Percentiles rank a stretch among this genome's conserved stretches.
phyloP scores from a whole-genome alignment of 2,797 vertebrate species.

The Thaleichthys pacificus region DNA sequence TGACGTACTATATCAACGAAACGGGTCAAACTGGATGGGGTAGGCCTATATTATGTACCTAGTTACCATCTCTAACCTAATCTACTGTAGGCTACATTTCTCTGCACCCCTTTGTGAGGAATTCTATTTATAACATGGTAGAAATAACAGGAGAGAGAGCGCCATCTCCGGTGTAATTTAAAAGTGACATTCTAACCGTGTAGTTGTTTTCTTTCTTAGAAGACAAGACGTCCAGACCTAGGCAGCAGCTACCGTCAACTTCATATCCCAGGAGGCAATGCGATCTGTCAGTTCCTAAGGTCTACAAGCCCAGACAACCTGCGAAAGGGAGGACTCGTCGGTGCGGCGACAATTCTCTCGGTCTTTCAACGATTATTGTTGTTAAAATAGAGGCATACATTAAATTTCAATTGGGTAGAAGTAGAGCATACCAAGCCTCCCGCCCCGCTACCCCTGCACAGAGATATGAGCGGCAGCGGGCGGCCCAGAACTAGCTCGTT shows the following conservation, averaged over 20 bases:
- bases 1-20: neutral
- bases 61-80: neutral
- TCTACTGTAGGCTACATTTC: neutral
- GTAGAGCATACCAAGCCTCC: constrained; percentile 56
- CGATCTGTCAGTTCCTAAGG: constrained; percentile 66
- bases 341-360: constrained; percentile 47
- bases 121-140: constrained; percentile 1
- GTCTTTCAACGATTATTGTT: constrained; percentile 50
- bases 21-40: neutral
- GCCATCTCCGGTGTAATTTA: constrained; percentile 32
- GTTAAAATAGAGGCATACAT: constrained; percentile 31
- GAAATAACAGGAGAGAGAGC: neutral
- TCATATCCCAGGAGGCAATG: constrained; percentile 72
- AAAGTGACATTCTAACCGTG: constrained; percentile 44
- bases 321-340: constrained; percentile 52
- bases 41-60: neutral
- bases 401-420: constrained; percentile 51
- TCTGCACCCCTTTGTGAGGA: constrained; percentile 7
- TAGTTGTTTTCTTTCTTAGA: constrained; percentile 51
- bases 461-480: constrained; percentile 85
- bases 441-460: constrained; percentile 63
- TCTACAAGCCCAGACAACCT: constrained; percentile 73
- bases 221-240: constrained; percentile 15
- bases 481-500: constrained; percentile 89
- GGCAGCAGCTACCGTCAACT: constrained; percentile 50